Evolutionary conservation across 1,140 invertebrate genomes (phyloP).

Genomic region (Drosophila micromelanica): DNA sequence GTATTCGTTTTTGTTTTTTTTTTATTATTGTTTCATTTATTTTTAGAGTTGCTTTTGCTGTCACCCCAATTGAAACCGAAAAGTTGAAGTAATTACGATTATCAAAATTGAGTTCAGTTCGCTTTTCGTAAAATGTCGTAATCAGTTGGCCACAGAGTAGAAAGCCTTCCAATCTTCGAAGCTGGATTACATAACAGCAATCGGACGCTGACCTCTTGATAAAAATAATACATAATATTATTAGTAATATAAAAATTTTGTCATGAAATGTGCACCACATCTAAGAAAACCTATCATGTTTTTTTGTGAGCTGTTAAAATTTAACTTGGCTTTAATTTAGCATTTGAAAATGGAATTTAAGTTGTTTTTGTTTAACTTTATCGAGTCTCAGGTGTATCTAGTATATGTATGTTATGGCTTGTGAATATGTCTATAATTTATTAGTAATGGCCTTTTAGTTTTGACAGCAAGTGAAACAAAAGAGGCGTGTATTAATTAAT

Average conservation of each 20-base stretch:
- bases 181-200: conserved; percentile 16
- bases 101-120: conserved; percentile 18
- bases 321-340: too few species aligned
- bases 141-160: conserved; percentile 1
- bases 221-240: too few species aligned
- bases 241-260: too few species aligned
- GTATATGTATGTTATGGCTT: not conserved
- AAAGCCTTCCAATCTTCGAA: not conserved
- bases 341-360: too few species aligned
- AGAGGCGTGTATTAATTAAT: conserved; percentile 11
- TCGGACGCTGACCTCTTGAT: not conserved
- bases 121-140: conserved; percentile 28
- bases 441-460: conserved; percentile 7
- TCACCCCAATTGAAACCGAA: conserved; percentile 6
- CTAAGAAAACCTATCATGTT: too few species aligned
- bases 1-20: too few species aligned
- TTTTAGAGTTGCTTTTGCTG: not conserved
- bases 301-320: too few species aligned
- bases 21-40: too few species aligned
- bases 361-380: too few species aligned
- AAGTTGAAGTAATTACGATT: conserved; percentile 10
- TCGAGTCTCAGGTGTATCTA: too few species aligned
- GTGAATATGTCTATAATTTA: conserved; percentile 9
- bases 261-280: too few species aligned
- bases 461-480: conserved; percentile 1